Base-by-base conservation (phyloP, 1,140 invertebrate genomes). In the Leucophenga varia region DNA sequence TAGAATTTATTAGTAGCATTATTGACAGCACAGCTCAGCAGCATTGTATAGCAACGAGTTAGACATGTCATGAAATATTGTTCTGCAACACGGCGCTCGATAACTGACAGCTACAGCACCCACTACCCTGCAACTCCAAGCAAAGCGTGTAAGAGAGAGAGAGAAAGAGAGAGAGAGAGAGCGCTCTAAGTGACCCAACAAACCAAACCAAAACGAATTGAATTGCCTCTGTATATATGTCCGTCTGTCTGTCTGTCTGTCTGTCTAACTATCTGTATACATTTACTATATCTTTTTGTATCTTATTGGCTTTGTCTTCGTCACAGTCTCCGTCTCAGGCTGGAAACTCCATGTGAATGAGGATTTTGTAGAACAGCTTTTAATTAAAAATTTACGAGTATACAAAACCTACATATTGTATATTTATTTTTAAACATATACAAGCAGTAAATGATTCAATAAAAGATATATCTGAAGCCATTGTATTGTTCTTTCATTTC, bases 381-480 rank as follows among this genome's bases (percentile, higher is more conserved):
- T 65, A 65, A 65, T 65, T 67, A 65, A 65, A n/a, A 65, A 59
- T 54, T 56, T 52, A 67, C 63, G 46, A 59, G 57, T 57, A 50
- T 53, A 13, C 28, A 49, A n/a, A n/a, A n/a, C n/a, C n/a, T n/a
- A n/a, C n/a, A n/a, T n/a, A n/a, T n/a, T n/a, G n/a, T n/a, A n/a
- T n/a, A n/a, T n/a, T n/a, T n/a, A n/a, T n/a, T n/a, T n/a, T n/a
- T n/a, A n/a, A n/a, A n/a, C n/a, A n/a, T n/a, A n/a, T n/a, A n/a
- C n/a, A n/a, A n/a, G n/a, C n/a, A n/a, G n/a, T n/a, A n/a, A n/a
- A n/a, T 54, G 47, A 49, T 47, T 56, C 47, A 40, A 52, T 45
- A 25, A 25, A 25, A 25, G 5, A 25, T 25, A n/a, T n/a, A n/a
- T n/a, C n/a, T n/a, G n/a, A n/a, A n/a, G n/a, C n/a, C n/a, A n/a